Conservation (phyloP, 2,888 invertebrate species). For the Pheosia tremula region DNA sequence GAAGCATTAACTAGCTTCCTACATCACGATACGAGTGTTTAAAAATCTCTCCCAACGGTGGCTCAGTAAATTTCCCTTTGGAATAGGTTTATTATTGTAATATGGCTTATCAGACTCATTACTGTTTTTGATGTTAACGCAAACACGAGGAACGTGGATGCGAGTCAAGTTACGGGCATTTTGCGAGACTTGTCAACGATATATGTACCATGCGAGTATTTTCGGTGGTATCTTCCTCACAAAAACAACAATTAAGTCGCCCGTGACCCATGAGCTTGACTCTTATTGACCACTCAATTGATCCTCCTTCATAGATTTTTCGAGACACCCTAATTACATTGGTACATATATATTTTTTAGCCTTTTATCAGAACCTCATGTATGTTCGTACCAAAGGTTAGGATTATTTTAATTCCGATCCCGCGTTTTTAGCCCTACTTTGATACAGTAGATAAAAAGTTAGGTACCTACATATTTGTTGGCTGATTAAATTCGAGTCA, state of each 20-base stretch:
- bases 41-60: slow-evolving; percentile 36
- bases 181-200: slow-evolving; percentile 20
- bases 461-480: background rate
- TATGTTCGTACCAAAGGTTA: background rate
- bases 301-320: slow-evolving; percentile 63
- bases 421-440: background rate
- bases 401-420: background rate
- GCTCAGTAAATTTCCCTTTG: slow-evolving; percentile 63
- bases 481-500: background rate
- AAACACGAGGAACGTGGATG: slow-evolving; percentile 47
- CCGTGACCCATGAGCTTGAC: slow-evolving; percentile 73
- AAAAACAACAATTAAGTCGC: slow-evolving; percentile 65
- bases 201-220: slow-evolving; percentile 18
- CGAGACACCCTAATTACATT: slow-evolving; percentile 45
- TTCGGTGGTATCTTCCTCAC: slow-evolving; percentile 50
- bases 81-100: slow-evolving; percentile 60
- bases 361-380: background rate
- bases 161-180: slow-evolving; percentile 29
- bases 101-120: slow-evolving; percentile 59
- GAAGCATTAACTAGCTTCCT: slow-evolving; percentile 14
- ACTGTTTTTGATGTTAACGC: slow-evolving; percentile 48
- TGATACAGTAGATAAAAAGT: background rate
- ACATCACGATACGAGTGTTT: slow-evolving; percentile 22
- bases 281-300: slow-evolving; percentile 76
- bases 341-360: background rate